Percentiles rank a stretch among this genome's conserved stretches.
Evolutionary conservation across 2,888 invertebrate species (phyloP).

Genomic region (Ophraella communa): DNA sequence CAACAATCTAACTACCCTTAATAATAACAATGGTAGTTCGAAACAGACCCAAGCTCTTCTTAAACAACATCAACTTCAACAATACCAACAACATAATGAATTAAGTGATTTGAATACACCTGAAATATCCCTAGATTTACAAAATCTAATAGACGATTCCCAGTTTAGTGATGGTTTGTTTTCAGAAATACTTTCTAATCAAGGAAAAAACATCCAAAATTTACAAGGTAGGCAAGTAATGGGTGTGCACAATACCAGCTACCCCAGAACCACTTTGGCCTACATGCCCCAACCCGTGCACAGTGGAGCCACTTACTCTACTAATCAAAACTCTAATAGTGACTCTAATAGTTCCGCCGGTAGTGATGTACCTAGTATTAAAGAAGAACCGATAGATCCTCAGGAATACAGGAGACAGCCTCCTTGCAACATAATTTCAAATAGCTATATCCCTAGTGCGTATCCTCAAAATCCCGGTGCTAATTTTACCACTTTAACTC

Average conservation of each 20-base stretch:
- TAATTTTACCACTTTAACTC: constrained; percentile 67
- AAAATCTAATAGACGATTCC: constrained; percentile 88
- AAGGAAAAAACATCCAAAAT: constrained; percentile 58
- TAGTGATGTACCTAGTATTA: constrained; percentile 78
- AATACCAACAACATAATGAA: constrained; percentile 76
- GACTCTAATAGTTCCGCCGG: constrained; percentile 58
- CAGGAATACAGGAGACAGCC: constrained; percentile 74
- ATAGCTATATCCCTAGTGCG: constrained; percentile 57
- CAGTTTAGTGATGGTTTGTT: constrained; percentile 89
- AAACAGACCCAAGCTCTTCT: constrained; percentile 66
- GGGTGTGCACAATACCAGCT: constrained; percentile 54
- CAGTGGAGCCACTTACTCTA: constrained; percentile 71
- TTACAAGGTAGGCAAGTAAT: constrained; percentile 61
- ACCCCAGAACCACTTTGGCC: constrained; percentile 77
- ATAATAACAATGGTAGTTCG: constrained; percentile 62
- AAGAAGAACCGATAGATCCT: constrained; percentile 86
- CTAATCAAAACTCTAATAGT: constrained; percentile 55
- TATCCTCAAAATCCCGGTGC: constrained; percentile 47
- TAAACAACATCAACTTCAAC: constrained; percentile 74
- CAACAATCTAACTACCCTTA: constrained; percentile 61
- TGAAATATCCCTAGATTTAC: constrained; percentile 90
- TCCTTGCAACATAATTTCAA: constrained; percentile 58
- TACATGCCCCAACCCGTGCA: constrained; percentile 94
- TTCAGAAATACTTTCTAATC: constrained; percentile 77
- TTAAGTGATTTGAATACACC: constrained; percentile 89